phyloP scores from a whole-genome alignment of 2,797 vertebrate species.

The Dipus sagitta region DNA sequence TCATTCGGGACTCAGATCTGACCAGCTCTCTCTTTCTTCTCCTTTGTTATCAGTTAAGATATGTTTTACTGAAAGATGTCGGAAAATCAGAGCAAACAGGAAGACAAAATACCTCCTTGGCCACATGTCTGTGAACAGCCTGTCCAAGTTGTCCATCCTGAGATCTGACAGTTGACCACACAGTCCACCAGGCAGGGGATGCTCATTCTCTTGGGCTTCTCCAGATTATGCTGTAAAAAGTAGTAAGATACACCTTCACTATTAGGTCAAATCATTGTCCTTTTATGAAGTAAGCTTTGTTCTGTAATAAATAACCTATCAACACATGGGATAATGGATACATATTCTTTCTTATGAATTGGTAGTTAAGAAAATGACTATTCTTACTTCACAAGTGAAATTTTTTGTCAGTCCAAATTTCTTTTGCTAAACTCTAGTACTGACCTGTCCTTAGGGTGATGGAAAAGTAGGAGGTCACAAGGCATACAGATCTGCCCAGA shows the following conservation, averaged over 20 bases:
- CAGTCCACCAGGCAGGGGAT: slow-evolving; percentile 92
- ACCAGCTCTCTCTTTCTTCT: neutral
- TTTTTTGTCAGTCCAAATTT: neutral
- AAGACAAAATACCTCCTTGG: slow-evolving; percentile 89
- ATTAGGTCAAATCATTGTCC: neutral
- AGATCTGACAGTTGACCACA: slow-evolving; percentile 94
- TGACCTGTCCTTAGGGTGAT: neutral
- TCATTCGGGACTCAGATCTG: neutral
- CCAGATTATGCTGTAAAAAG: slow-evolving; percentile 88
- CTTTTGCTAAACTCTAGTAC: neutral
- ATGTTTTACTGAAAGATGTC: neutral
- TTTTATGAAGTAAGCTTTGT: neutral
- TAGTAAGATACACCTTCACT: slow-evolving; percentile 61
- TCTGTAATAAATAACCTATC: slow-evolving; percentile 14
- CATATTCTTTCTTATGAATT: neutral
- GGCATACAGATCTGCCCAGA: neutral
- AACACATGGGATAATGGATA: neutral
- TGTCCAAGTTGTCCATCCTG: slow-evolving; percentile 95
- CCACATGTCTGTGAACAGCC: slow-evolving; percentile 95
- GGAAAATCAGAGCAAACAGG: neutral
- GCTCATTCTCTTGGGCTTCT: slow-evolving; percentile 88
- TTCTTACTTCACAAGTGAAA: neutral
- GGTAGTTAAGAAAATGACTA: neutral
- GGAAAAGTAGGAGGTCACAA: neutral
- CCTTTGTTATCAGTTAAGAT: neutral